A percentile compares a stretch with the other conserved stretches of the same genome.
Evolutionary conservation across 2,113 vertebrate species (phyloP).

Genomic region (Platysternon megacephalum): DNA sequence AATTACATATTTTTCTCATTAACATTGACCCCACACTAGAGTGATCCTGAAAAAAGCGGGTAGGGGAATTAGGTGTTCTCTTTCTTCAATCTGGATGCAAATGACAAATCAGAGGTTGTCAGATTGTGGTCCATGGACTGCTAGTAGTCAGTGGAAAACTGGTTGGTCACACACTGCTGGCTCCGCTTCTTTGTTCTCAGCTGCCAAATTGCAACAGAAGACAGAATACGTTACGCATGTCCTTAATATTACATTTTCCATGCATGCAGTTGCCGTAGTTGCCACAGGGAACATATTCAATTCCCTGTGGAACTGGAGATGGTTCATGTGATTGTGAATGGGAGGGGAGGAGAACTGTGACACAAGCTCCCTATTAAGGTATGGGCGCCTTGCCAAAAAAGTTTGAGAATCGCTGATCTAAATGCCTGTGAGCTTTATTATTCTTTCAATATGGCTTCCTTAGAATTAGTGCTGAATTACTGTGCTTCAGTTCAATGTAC

Average conservation of each 20-base stretch:
- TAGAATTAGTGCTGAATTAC: not conserved
- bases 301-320: constrained; percentile 9
- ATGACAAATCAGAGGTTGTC: not conserved
- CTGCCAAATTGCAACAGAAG: constrained; percentile 1
- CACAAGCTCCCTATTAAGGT: not conserved
- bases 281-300: not conserved
- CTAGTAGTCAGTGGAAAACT: not conserved
- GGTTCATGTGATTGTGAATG: not conserved
- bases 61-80: not conserved
- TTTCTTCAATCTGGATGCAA: not conserved
- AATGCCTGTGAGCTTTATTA: constrained; percentile 3
- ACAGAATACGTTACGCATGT: not conserved
- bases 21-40: not conserved
- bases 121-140: not conserved
- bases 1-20: not conserved
- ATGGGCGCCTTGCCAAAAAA: constrained; percentile 5
- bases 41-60: not conserved
- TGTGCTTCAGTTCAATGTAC: not conserved
- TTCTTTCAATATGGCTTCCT: not conserved
- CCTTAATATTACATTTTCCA: not conserved
- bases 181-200: not conserved
- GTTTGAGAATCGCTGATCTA: not conserved
- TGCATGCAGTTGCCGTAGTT: not conserved
- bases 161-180: not conserved
- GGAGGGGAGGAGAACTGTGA: not conserved